Conservation (phyloP, 2,113 vertebrate species). For the Dasyurus viverrinus region DNA sequence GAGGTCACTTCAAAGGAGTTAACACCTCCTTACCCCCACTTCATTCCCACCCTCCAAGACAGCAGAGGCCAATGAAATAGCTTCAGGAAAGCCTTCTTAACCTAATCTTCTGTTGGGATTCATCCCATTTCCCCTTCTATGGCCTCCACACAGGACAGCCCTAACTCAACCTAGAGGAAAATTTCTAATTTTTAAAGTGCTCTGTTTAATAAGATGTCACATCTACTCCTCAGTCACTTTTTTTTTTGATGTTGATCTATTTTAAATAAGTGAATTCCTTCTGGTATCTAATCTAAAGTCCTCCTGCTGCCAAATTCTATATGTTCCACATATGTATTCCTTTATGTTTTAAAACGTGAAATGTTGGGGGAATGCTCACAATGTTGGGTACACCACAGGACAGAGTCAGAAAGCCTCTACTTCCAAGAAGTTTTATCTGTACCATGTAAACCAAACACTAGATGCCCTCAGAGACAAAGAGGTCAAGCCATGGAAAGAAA, state of each 20-base stretch:
- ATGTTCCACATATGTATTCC: background rate
- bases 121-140: background rate
- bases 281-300: background rate
- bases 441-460: background rate
- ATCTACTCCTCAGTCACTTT: background rate
- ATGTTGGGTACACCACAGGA: background rate
- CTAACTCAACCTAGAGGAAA: background rate
- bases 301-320: background rate
- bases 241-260: background rate
- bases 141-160: background rate
- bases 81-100: background rate
- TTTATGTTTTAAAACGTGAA: background rate
- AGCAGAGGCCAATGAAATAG: background rate
- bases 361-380: background rate
- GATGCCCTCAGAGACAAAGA: background rate
- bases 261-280: background rate
- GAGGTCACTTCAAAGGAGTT: background rate
- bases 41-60: background rate
- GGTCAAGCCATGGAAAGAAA: background rate
- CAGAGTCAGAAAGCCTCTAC: background rate
- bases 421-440: background rate
- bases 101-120: background rate
- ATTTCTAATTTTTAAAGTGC: background rate
- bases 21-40: background rate
- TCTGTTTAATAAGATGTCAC: background rate